phyloP scores from a whole-genome alignment of 2,113 vertebrate species.

The Bostrychus sinensis region DNA sequence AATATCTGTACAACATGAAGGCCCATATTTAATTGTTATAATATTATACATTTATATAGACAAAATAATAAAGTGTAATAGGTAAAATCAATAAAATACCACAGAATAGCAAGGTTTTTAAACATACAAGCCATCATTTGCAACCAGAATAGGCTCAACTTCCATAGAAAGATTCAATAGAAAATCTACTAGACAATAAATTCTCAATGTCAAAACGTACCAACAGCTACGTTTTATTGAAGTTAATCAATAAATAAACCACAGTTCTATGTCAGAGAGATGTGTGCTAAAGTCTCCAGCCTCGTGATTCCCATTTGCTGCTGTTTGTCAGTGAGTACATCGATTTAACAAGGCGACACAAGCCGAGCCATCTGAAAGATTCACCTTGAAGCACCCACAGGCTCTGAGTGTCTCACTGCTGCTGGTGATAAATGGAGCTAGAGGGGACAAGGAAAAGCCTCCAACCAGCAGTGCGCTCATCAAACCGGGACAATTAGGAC shows the following conservation, averaged over 20 bases:
- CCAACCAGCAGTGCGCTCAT: conserved; percentile 46
- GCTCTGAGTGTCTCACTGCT: conserved; percentile 56
- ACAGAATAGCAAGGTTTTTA: too few relatives aligned
- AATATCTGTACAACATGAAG: too few relatives aligned
- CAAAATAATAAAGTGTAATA: too few relatives aligned
- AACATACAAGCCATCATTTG: too few relatives aligned
- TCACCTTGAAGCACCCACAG: conserved; percentile 66
- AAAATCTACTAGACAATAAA: background rate
- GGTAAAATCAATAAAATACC: too few relatives aligned
- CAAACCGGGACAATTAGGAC: conserved; percentile 65
- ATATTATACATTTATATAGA: too few relatives aligned
- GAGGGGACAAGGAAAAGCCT: conserved; percentile 48
- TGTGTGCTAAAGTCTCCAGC: conserved; percentile 30
- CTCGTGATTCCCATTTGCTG: conserved; percentile 49
- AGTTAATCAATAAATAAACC: conserved; percentile 21
- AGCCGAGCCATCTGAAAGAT: conserved; percentile 64
- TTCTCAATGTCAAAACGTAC: background rate
- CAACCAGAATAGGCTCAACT: too few relatives aligned
- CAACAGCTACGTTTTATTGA: conserved; percentile 2
- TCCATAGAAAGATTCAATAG: too few relatives aligned
- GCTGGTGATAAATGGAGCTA: conserved; percentile 67
- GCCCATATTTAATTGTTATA: too few relatives aligned
- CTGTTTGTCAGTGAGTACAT: conserved; percentile 59
- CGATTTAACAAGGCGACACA: conserved; percentile 74
- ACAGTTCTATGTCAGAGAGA: conserved; percentile 20